Evolutionary conservation across 2,888 invertebrate genomes (phyloP).

Genomic region (Ichneumon xanthorius): DNA sequence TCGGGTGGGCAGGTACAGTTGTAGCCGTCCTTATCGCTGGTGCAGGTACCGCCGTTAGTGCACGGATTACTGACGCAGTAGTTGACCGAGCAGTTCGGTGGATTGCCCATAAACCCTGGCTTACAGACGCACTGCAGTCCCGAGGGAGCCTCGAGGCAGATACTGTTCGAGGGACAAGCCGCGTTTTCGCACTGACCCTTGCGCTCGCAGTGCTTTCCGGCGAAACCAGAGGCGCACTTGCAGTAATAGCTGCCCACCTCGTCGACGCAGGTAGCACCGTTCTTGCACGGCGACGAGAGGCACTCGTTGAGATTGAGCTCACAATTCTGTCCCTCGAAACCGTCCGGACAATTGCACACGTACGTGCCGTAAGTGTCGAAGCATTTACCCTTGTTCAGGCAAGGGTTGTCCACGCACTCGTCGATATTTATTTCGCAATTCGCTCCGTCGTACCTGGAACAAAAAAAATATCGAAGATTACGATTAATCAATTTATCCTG

Average conservation of each 20-base stretch:
- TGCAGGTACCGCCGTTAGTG: conserved; percentile 91
- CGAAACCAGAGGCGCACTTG: conserved; percentile 86
- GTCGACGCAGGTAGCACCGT: conserved; percentile 88
- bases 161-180: conserved; percentile 88
- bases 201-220: conserved; percentile 86
- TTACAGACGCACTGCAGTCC: conserved; percentile 88
- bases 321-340: conserved; percentile 93
- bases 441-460: conserved; percentile 89
- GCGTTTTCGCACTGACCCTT: conserved; percentile 85
- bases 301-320: conserved; percentile 88
- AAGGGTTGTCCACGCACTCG: conserved; percentile 91
- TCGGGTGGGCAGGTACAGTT: conserved; percentile 91
- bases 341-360: conserved; percentile 91
- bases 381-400: conserved; percentile 91
- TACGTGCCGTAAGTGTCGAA: conserved; percentile 94
- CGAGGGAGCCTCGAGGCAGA: conserved; percentile 87
- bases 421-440: conserved; percentile 92
- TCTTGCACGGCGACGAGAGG: conserved; percentile 87
- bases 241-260: conserved; percentile 87
- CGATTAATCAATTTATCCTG: neutral
- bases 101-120: conserved; percentile 86
- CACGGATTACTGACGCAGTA: conserved; percentile 91
- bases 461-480: conserved; percentile 16
- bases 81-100: conserved; percentile 85
- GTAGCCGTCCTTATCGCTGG: conserved; percentile 86